Evolutionary conservation across 2,888 invertebrate genomes (phyloP).

Genomic region (Drosophila cognata): DNA sequence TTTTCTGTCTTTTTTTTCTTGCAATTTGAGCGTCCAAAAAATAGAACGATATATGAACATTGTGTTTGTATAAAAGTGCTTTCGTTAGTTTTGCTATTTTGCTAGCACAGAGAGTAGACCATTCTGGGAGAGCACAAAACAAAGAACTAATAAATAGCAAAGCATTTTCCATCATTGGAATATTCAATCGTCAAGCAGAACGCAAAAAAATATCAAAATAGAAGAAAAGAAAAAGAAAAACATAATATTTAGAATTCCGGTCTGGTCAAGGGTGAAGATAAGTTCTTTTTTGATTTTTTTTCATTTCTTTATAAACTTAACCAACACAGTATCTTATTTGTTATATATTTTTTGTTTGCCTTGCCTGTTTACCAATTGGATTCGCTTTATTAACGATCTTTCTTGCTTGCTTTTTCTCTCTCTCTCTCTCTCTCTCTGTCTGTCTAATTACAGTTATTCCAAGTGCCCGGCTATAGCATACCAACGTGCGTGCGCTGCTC

Average conservation of each 20-base stretch:
- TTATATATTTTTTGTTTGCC: conserved; percentile 11
- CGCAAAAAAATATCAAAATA: not conserved
- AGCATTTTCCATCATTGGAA: not conserved
- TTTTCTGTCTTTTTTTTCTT: not conserved
- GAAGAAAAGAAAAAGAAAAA: not conserved
- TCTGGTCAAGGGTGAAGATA: not conserved
- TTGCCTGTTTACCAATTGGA: conserved; percentile 28
- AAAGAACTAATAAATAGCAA: not conserved
- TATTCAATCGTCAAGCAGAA: not conserved
- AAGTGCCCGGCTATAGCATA: conserved; percentile 85
- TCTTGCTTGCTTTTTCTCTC: conserved; percentile 7
- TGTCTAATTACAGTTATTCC: conserved; percentile 81
- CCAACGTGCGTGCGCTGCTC: conserved; percentile 85
- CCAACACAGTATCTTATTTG: conserved; percentile 45
- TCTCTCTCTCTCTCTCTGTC: conserved; percentile 5
- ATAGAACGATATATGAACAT: not conserved
- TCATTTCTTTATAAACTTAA: conserved; percentile 31
- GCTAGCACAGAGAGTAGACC: not conserved
- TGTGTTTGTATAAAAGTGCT: not conserved
- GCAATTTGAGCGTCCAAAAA: not conserved
- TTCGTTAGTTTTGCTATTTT: not conserved
- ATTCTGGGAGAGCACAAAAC: not conserved
- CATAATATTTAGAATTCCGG: not conserved
- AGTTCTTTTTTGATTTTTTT: conserved; percentile 11
- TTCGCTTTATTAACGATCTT: conserved; percentile 39